phyloP scores from a whole-genome alignment of 2,888 invertebrate species.

The Gibbula magus region DNA sequence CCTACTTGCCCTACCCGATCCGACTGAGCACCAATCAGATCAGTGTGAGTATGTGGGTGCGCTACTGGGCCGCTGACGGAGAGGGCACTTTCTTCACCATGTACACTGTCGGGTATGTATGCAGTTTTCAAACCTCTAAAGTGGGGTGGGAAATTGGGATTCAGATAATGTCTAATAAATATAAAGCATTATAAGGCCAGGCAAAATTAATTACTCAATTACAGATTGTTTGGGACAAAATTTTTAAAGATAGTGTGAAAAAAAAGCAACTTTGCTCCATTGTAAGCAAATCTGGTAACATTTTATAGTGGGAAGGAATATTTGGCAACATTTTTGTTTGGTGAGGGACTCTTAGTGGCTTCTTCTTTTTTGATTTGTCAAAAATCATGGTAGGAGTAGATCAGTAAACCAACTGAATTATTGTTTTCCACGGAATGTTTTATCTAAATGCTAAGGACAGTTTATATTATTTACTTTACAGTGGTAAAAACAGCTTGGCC shows the following conservation, averaged over 20 bases:
- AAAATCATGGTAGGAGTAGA: background rate
- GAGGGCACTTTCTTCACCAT: slow-evolving; percentile 51
- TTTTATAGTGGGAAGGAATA: no score
- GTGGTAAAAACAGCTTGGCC: slow-evolving; percentile 40
- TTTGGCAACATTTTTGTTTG: no score
- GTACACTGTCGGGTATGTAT: slow-evolving; percentile 48
- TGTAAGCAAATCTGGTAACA: no score
- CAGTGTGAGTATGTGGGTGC: slow-evolving; percentile 96
- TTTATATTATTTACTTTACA: background rate
- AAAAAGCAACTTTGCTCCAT: no score
- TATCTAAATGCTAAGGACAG: background rate
- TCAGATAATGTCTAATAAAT: no score
- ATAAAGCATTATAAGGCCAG: no score
- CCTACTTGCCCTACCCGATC: slow-evolving; percentile 94
- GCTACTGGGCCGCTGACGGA: slow-evolving; percentile 77
- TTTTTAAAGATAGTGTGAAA: no score
- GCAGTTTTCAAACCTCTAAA: no score
- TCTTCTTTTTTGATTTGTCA: background rate
- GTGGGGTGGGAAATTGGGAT: no score
- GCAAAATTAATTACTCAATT: no score
- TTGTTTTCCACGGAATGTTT: background rate
- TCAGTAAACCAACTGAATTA: background rate
- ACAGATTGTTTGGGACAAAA: no score
- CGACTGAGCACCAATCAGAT: slow-evolving; percentile 82
- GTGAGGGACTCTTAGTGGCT: no score